Conservation (phyloP, 2,888 invertebrate genomes). For the Nematopogon swammerdamellus region DNA sequence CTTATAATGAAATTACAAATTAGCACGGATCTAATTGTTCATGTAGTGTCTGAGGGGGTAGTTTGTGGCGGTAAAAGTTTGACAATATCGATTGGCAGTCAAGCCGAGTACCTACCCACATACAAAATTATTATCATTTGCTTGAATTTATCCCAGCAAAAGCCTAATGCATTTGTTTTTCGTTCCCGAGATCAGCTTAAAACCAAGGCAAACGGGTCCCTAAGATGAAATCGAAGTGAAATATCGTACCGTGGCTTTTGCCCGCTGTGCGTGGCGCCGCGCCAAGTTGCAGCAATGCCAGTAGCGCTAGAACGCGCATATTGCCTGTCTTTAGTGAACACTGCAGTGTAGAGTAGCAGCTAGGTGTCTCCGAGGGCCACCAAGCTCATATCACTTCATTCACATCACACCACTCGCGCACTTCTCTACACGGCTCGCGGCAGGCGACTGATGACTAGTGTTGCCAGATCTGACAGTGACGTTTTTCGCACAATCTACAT, state of each 20-base stretch:
- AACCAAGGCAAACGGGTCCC: too few species aligned
- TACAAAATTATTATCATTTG: constrained; percentile 3
- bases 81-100: background rate
- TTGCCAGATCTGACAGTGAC: background rate
- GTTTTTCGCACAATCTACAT: too few species aligned
- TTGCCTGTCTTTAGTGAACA: background rate
- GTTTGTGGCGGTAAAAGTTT: background rate
- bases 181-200: too few species aligned
- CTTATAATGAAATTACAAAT: too few species aligned
- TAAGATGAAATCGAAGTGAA: background rate
- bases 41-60: too few species aligned
- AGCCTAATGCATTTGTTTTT: too few species aligned
- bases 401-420: background rate
- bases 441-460: background rate
- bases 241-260: background rate
- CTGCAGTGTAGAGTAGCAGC: background rate
- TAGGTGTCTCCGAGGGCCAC: background rate
- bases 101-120: constrained; percentile 1
- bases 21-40: too few species aligned
- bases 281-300: background rate
- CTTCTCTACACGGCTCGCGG: background rate
- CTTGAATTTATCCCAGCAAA: too few species aligned
- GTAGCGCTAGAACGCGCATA: background rate
- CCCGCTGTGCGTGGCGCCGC: background rate
- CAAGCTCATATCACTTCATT: background rate